Conservation (phyloP, 2,113 vertebrate genomes). For the Agelaius tricolor region DNA sequence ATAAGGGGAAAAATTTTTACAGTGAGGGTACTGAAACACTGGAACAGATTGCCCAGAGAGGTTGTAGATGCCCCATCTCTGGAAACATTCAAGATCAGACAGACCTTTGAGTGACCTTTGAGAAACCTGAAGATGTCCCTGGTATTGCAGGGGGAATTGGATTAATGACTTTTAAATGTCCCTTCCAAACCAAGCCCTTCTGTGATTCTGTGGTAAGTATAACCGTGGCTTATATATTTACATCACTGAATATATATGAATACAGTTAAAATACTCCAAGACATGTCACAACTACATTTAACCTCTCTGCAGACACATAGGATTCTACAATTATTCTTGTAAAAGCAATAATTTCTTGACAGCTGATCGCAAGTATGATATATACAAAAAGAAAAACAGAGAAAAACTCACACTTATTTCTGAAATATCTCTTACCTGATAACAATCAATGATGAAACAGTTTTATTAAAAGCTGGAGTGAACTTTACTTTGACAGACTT, state of each 20-base stretch:
- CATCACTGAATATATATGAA: background rate
- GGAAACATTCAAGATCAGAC: background rate
- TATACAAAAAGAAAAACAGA: background rate
- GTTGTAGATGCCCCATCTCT: background rate
- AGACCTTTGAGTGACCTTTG: background rate
- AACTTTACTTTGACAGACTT: constrained; percentile 89
- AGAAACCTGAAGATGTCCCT: background rate
- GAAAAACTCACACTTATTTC: background rate
- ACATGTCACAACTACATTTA: background rate
- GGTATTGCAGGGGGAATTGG: background rate
- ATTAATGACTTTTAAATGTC: background rate
- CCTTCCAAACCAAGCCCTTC: background rate
- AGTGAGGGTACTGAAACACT: background rate
- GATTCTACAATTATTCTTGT: background rate
- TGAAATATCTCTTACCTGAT: constrained; percentile 85
- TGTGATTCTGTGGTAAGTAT: background rate
- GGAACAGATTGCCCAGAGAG: background rate
- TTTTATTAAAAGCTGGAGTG: constrained; percentile 89
- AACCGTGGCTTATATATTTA: background rate
- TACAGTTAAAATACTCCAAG: background rate
- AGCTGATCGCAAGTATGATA: background rate
- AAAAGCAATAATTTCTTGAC: background rate
- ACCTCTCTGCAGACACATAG: background rate
- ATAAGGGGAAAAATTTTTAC: background rate
- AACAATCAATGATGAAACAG: constrained; percentile 90